Percentiles rank a stretch among this genome's conserved stretches.
Conservation (phyloP, 1,140 invertebrate species). For the Bradynema listronoti region DNA sequence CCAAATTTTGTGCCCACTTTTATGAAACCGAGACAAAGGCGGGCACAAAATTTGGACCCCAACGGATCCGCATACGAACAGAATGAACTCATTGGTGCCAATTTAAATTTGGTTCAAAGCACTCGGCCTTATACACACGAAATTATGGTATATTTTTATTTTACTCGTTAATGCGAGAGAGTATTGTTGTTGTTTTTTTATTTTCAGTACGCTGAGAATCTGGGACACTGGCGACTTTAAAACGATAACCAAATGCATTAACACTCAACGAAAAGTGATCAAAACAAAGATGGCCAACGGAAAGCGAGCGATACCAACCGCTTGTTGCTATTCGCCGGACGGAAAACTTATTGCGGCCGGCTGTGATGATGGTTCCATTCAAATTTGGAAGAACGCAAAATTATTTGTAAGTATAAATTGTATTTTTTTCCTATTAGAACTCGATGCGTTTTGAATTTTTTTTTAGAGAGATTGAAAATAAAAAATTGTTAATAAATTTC, state of each 20-base stretch:
- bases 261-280: constrained; percentile 73
- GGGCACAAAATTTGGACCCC: no score
- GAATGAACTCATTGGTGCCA: no score
- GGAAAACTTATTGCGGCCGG: constrained; percentile 80
- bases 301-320: constrained; percentile 76
- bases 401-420: constrained; percentile 61
- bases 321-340: constrained; percentile 76
- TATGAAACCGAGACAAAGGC: no score
- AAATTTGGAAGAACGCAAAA: constrained; percentile 88
- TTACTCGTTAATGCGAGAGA: no score
- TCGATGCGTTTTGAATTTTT: no score
- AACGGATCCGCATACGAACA: no score
- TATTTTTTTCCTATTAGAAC: constrained; percentile 27
- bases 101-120: no score
- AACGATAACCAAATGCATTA: constrained; percentile 61
- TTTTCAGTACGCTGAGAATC: constrained; percentile 72
- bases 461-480: no score
- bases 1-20: no score
- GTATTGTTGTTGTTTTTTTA: background rate
- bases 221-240: constrained; percentile 74
- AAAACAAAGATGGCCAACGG: constrained; percentile 82
- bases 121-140: no score
- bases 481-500: no score
- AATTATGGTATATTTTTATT: no score
- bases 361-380: constrained; percentile 89